Base-by-base conservation (phyloP, 2,888 invertebrate genomes). In the Seira sanloemensis region DNA sequence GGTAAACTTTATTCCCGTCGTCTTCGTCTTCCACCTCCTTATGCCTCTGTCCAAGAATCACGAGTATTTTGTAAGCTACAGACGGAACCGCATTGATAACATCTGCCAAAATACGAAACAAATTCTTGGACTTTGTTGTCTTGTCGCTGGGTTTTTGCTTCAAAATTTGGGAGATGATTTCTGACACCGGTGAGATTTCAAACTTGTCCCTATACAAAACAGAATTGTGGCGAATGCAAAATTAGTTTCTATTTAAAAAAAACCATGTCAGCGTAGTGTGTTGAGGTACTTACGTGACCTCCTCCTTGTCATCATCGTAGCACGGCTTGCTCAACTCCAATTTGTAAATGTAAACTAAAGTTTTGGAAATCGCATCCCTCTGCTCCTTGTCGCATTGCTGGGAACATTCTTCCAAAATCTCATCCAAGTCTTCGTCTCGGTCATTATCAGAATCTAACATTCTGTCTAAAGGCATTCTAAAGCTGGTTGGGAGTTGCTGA, bases 61-160 rank as follows among this genome's bases (percentile, higher is more conserved):
- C 23, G 4, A 89, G 54, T 12, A 88, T 65, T 80, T 87, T 88
- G 65, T 86, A 88, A 1, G 86, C 87, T 2, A 86, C 50, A 25
- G 67, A 74, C 37, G 88, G 87, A 19, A 87, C 67, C 1, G 77
- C 73, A 73, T 73, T 84, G 5, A 88, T 72, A 66, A 89, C 77
- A 50, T 89, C 89, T 1, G 87, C 85, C 23, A 89, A 62, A 9
- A 89, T 62, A 23, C 88, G 78, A 73, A 85, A 84, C 9, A 88
- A 66, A 77, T 84, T 88, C 71, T 88, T 89, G 9, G 86, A 80
- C 46, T 86, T 87, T 19, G 68, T 58, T 12, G 86, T 84, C 66
- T 87, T 88, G 80, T 88, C 88, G 25, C 82, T 84, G 7, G 86
- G 87, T 50, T 87, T 89, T 18, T 84, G 77, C 21, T 86, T 78